phyloP scores from a whole-genome alignment of 1,140 invertebrate species.

The Manduca sexta region DNA sequence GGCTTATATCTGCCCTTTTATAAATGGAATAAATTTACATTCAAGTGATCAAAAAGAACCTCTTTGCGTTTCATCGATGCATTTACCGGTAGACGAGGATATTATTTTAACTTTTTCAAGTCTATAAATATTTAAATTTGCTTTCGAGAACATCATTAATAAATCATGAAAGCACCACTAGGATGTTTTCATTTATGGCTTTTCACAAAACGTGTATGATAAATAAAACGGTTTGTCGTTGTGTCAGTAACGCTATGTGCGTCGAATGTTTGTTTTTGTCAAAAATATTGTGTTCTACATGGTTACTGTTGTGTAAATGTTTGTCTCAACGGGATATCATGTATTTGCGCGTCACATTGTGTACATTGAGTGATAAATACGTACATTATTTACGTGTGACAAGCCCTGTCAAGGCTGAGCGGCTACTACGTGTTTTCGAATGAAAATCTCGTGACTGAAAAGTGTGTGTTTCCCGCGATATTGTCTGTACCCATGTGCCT shows the following conservation, averaged over 20 bases:
- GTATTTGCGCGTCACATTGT: not conserved
- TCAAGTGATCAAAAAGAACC: slow-evolving; percentile 7
- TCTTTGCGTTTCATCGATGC: slow-evolving; percentile 12
- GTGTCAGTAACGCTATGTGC: too few relatives aligned
- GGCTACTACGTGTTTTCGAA: too few relatives aligned
- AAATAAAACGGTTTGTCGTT: not conserved
- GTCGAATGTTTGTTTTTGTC: too few relatives aligned
- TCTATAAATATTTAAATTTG: slow-evolving; percentile 10
- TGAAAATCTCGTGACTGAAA: too few relatives aligned
- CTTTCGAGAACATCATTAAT: not conserved
- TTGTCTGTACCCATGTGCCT: too few relatives aligned
- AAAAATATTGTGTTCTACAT: not conserved
- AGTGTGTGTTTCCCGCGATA: too few relatives aligned
- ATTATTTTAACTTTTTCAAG: slow-evolving; percentile 11
- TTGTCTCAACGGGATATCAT: not conserved
- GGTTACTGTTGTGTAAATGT: not conserved
- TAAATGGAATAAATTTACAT: slow-evolving; percentile 1
- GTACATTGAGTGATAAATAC: slow-evolving; percentile 4
- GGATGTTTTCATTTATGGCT: not conserved
- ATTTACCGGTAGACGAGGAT: slow-evolving; percentile 25
- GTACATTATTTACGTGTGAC: slow-evolving; percentile 1
- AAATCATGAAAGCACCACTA: not conserved
- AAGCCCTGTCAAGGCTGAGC: not conserved
- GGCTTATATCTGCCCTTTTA: slow-evolving; percentile 2
- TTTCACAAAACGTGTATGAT: not conserved